These are phyloP conservation scores for Sigmodon hispidus DNA, from an alignment of 2,113 vertebrate species.

Conservation along the genomic window DNA sequence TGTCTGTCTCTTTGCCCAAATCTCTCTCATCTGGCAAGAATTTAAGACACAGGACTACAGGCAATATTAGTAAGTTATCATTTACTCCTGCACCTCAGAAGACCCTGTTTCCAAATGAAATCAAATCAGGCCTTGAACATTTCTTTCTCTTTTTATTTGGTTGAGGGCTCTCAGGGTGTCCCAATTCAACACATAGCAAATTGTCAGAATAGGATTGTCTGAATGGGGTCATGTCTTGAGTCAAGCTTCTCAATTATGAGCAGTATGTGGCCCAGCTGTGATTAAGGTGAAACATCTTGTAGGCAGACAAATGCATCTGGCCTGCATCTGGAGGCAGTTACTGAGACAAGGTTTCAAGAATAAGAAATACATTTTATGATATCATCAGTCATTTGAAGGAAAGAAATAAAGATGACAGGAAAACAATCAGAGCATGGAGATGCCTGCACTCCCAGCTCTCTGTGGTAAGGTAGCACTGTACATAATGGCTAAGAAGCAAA, in stretches of 20 bases:
- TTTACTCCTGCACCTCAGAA: neutral
- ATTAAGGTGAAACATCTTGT: neutral
- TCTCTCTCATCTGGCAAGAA: neutral
- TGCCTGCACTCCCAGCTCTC: neutral
- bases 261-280: too few species aligned
- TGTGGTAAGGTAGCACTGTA: neutral
- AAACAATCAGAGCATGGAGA: neutral
- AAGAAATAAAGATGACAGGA: neutral
- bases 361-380: neutral
- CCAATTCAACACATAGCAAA: neutral
- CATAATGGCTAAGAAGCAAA: neutral
- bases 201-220: neutral
- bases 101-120: neutral
- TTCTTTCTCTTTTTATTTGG: neutral
- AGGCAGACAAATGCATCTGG: neutral
- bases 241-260: neutral
- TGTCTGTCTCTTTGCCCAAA: neutral
- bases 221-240: neutral
- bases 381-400: neutral
- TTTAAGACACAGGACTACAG: neutral
- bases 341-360: slow-evolving; percentile 1
- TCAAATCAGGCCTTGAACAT: neutral
- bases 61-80: neutral
- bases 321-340: neutral
- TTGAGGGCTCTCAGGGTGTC: too few species aligned